phyloP scores from a whole-genome alignment of 2,797 vertebrate species.

The Glyptemys insculpta region DNA sequence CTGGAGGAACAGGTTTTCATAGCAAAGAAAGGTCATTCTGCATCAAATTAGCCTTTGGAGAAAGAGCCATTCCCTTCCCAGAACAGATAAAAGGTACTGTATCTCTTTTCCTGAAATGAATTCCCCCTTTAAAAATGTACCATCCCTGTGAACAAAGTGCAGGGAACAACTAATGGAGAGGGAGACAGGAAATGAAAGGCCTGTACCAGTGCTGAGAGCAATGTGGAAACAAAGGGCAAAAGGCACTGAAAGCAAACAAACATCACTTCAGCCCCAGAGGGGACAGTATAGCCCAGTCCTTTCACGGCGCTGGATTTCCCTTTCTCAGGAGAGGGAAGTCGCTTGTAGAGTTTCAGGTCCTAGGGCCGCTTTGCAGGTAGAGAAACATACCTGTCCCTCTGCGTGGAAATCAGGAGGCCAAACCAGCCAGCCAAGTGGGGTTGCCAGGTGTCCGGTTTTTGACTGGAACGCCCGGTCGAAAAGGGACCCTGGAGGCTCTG shows the following conservation, averaged over 20 bases:
- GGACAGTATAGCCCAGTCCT: neutral
- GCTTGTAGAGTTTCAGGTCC: neutral
- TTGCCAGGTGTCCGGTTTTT: no score
- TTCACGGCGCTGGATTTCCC: neutral
- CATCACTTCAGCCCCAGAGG: neutral
- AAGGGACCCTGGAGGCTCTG: no score
- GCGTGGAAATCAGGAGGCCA: neutral
- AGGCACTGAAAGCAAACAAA: neutral
- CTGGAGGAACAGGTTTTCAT: conserved; percentile 8
- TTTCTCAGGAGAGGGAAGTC: neutral
- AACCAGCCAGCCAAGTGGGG: neutral
- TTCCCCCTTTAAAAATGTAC: neutral
- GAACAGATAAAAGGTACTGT: neutral
- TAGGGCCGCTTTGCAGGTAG: no score
- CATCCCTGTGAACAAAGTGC: neutral
- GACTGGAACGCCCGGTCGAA: no score
- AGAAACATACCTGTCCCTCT: neutral
- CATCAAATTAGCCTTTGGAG: neutral
- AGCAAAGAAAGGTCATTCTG: neutral
- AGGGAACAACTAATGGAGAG: neutral
- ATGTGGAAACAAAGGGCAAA: neutral
- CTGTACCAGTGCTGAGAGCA: neutral
- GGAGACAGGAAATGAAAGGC: neutral
- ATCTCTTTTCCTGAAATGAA: conserved; percentile 10
- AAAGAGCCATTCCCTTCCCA: conserved; percentile 21